Evolutionary conservation across 1,140 invertebrate genomes (phyloP).

Genomic region (Araneus ventricosus): DNA sequence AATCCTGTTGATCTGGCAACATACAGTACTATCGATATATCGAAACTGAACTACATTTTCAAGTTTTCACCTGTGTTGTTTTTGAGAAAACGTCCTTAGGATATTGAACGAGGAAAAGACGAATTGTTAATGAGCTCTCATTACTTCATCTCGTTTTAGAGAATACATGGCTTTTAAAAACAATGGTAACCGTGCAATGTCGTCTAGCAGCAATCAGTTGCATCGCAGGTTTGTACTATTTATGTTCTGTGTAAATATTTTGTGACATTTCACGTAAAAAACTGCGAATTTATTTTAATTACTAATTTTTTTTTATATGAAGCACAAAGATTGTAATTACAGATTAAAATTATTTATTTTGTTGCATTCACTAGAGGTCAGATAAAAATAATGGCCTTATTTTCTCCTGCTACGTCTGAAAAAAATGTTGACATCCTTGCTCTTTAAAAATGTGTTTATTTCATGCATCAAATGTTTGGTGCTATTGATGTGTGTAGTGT

Average conservation of each 20-base stretch:
- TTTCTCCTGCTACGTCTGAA: background rate
- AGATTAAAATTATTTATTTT: background rate
- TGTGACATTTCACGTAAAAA: background rate
- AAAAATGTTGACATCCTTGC: background rate
- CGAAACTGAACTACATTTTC: background rate
- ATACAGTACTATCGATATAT: background rate
- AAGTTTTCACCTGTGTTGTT: background rate
- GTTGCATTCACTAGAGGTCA: background rate
- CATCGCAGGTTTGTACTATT: background rate
- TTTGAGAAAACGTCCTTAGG: background rate
- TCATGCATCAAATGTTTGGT: background rate
- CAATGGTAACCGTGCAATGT: background rate
- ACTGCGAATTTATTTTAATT: background rate
- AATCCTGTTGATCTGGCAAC: background rate
- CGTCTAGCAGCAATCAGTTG: background rate
- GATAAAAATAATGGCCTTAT: background rate
- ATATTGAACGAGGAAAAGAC: background rate
- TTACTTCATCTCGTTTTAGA: background rate
- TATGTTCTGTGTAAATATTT: background rate
- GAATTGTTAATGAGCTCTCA: background rate
- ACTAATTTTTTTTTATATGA: background rate
- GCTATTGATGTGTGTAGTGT: background rate
- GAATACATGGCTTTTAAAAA: background rate
- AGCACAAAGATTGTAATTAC: background rate
- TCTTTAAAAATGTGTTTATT: background rate